Conservation (phyloP, 1,140 invertebrate species). For the Achatina immaculata region DNA sequence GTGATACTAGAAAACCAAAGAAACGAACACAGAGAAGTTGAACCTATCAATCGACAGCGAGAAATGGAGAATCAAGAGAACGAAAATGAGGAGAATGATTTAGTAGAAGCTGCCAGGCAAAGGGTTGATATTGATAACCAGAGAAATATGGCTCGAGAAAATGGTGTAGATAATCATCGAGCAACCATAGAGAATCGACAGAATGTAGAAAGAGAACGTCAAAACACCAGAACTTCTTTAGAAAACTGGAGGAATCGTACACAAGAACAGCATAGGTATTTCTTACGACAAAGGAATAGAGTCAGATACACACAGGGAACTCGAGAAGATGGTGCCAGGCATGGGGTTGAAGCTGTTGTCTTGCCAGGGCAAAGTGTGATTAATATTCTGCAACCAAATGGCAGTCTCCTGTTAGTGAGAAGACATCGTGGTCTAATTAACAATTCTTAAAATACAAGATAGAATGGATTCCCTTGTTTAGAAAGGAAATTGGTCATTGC, state of each 20-base stretch:
- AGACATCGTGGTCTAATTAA: background rate
- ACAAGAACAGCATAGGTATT: constrained; percentile 35
- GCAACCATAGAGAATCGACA: constrained; percentile 27
- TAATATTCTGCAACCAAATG: constrained; percentile 4
- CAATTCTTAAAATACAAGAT: too few relatives aligned
- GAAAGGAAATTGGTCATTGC: too few relatives aligned
- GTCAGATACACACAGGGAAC: background rate
- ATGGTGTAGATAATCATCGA: constrained; percentile 25
- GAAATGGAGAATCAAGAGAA: constrained; percentile 34
- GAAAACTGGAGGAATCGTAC: constrained; percentile 30
- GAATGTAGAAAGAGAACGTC: constrained; percentile 31
- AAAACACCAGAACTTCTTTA: constrained; percentile 12
- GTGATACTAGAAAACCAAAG: constrained; percentile 23
- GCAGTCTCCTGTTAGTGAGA: background rate
- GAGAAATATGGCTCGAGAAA: constrained; percentile 31
- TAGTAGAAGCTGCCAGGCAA: constrained; percentile 32
- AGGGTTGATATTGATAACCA: constrained; percentile 29
- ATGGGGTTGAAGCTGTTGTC: constrained; percentile 11
- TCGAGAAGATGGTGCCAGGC: background rate
- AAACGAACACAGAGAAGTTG: constrained; percentile 32
- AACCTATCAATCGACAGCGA: constrained; percentile 11
- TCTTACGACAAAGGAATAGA: constrained; percentile 21
- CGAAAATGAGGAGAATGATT: constrained; percentile 36
- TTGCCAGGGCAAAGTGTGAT: background rate
- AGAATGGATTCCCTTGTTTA: too few relatives aligned